Conservation (phyloP, 2,113 vertebrate genomes). For the Varanus komodoensis region DNA sequence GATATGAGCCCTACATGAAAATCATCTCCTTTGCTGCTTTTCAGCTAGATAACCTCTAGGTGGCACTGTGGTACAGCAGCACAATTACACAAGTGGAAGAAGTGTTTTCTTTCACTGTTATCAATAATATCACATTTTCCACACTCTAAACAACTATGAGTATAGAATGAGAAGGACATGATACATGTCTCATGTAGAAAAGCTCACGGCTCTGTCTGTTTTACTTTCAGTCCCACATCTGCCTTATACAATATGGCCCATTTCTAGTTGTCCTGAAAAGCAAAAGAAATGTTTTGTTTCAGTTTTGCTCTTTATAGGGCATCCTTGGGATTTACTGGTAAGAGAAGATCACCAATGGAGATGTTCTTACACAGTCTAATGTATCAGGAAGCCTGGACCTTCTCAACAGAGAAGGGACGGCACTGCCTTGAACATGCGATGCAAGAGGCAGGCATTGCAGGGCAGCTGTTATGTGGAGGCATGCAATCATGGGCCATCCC, state of each 20-base stretch:
- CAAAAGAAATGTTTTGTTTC: slow-evolving; percentile 46
- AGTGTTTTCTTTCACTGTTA: too few species aligned
- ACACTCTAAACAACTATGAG: too few species aligned
- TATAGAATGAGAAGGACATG: too few species aligned
- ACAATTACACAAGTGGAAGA: too few species aligned
- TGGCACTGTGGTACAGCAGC: too few species aligned
- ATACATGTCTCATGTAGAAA: too few species aligned
- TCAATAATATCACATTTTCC: too few species aligned
- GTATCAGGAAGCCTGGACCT: not conserved
- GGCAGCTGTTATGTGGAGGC: not conserved
- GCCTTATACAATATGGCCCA: not conserved
- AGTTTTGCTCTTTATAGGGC: slow-evolving; percentile 27
- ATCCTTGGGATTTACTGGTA: not conserved
- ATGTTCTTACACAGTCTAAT: slow-evolving; percentile 27
- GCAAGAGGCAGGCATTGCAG: not conserved
- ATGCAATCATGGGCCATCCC: not conserved
- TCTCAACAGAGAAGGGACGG: not conserved
- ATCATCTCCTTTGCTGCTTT: too few species aligned
- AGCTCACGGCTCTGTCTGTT: too few species aligned
- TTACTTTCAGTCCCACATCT: too few species aligned
- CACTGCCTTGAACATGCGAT: not conserved
- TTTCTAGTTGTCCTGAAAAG: not conserved
- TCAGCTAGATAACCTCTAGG: too few species aligned
- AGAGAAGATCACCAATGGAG: not conserved
- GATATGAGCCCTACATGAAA: too few species aligned